Percentiles rank a stretch among this genome's conserved stretches.
Conservation (phyloP, 2,113 vertebrate genomes). For the Larimichthys polyactis region DNA sequence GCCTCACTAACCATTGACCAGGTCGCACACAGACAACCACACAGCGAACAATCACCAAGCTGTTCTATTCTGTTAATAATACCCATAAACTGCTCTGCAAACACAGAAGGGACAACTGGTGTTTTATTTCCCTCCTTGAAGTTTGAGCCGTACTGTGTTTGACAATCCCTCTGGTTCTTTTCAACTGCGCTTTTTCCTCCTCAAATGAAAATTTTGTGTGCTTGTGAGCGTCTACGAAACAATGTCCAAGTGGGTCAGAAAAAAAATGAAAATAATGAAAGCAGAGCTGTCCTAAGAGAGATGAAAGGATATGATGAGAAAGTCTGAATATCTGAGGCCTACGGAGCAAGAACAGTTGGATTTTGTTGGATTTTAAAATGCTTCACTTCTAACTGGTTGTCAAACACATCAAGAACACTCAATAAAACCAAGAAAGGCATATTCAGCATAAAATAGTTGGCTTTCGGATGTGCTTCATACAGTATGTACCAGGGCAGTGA, state of each 20-base stretch:
- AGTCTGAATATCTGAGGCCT: conserved; percentile 52
- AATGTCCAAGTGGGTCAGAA: conserved; percentile 73
- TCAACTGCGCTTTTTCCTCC: conserved; percentile 51
- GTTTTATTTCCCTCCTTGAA: conserved; percentile 55
- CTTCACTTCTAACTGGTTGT: conserved; percentile 64
- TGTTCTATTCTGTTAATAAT: conserved; percentile 50
- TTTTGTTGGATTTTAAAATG: conserved; percentile 66
- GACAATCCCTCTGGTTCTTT: conserved; percentile 65
- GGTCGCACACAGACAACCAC: conserved; percentile 13
- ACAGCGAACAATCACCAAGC: conserved; percentile 27
- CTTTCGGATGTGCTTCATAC: conserved; percentile 29
- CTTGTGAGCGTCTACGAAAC: conserved; percentile 41
- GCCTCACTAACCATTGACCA: conserved; percentile 51
- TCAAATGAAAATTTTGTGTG: conserved; percentile 63
- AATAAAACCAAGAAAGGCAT: conserved; percentile 63
- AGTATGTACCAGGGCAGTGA: conserved; percentile 11
- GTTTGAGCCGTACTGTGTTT: conserved; percentile 40
- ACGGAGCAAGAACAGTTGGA: conserved; percentile 43
- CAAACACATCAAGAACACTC: conserved; percentile 65
- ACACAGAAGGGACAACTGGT: conserved; percentile 39
- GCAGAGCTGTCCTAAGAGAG: conserved; percentile 59
- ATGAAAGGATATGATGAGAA: conserved; percentile 69
- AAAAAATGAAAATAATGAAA: conserved; percentile 69
- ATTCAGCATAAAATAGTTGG: conserved; percentile 56
- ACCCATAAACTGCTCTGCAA: conserved; percentile 48